Conservation (phyloP, 2,888 invertebrate species). For the Drosophila nr. perissopoda region DNA sequence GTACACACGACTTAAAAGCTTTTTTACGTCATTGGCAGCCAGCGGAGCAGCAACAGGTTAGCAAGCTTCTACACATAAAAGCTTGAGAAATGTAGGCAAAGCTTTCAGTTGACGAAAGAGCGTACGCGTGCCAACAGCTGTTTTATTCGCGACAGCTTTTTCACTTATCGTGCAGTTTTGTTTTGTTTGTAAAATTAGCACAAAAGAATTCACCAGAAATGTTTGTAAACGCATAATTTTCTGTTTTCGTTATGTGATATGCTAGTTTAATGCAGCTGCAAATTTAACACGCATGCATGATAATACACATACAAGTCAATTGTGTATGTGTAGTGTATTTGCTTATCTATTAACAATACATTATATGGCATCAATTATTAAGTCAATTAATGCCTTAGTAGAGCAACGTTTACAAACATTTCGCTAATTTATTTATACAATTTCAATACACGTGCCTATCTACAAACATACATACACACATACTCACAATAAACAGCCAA, state of each 20-base stretch:
- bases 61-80: constrained; percentile 39
- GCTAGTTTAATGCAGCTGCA: background rate
- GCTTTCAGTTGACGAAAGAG: constrained; percentile 49
- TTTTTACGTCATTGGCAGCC: constrained; percentile 30
- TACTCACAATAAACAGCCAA: constrained; percentile 14
- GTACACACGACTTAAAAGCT: constrained; percentile 43
- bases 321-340: background rate
- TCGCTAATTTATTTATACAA: constrained; percentile 23
- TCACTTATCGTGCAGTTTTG: constrained; percentile 3
- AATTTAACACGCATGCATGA: background rate
- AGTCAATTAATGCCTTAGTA: background rate
- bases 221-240: constrained; percentile 33
- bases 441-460: constrained; percentile 23
- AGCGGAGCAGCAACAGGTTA: constrained; percentile 41
- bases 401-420: constrained; percentile 25
- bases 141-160: constrained; percentile 34
- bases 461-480: constrained; percentile 18
- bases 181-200: constrained; percentile 23
- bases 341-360: constrained; percentile 29
- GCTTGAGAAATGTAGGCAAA: constrained; percentile 13
- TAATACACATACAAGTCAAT: background rate
- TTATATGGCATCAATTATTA: constrained; percentile 20
- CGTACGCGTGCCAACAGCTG: constrained; percentile 46
- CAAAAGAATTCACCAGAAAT: constrained; percentile 11
- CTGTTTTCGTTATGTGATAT: constrained; percentile 7